A percentile compares a stretch with the other conserved stretches of the same genome.
Evolutionary conservation across 1,140 invertebrate genomes (phyloP).

Genomic region (honey bee (Apis mellifera)): Amel_HAv3.1 CM009932.2:6310001-6310500

Average conservation of each 20-base stretch:
- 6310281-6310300: not conserved
- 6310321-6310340: not conserved
- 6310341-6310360: not conserved
- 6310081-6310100: conserved; percentile 24
- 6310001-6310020: not conserved
- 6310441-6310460: not conserved
- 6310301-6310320: not conserved
- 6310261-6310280: not conserved
- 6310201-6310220: not conserved
- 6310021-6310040: conserved; percentile 36
- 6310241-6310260: not conserved
- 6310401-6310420: not conserved
- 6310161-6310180: not conserved
- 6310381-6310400: not conserved
- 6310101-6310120: conserved; percentile 14
- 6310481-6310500: not conserved
- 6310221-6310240: not conserved
- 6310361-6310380: not conserved
- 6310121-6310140: conserved; percentile 30
- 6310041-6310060: conserved; percentile 29
- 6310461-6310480: not conserved
- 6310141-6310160: conserved; percentile 24
- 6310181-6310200: not conserved
- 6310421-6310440: not conserved
- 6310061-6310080: conserved; percentile 26